A percentile compares a stretch with the other conserved stretches of the same genome.
phyloP scores from a whole-genome alignment of 2,113 vertebrate genomes.

The Strigops habroptila region DNA sequence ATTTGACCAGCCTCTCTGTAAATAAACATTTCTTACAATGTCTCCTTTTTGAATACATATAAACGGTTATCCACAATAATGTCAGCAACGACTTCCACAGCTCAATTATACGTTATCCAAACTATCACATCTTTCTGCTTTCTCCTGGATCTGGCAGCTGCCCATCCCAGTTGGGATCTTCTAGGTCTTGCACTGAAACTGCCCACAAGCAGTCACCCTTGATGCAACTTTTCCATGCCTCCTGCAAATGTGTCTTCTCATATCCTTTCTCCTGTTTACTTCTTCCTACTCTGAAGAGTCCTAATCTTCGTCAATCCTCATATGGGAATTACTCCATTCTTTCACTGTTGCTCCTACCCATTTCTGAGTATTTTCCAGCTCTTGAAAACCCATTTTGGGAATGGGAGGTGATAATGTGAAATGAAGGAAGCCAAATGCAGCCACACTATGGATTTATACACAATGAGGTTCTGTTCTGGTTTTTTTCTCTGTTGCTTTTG shows the following conservation, averaged over 20 bases:
- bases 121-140: rapidly evolving
- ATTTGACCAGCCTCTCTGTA: not conserved
- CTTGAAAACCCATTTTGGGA: not conserved
- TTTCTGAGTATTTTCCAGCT: not conserved
- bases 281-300: not conserved
- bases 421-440: not conserved
- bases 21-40: not conserved
- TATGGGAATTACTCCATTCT: not conserved
- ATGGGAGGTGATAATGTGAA: not conserved
- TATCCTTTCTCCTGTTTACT: not conserved
- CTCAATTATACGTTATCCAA: not conserved
- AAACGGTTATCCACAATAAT: not conserved
- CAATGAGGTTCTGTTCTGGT: not conserved
- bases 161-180: not conserved
- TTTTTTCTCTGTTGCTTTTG: not conserved
- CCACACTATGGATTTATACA: not conserved
- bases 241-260: rapidly evolving
- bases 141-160: not conserved
- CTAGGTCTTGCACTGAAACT: not conserved
- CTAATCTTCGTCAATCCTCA: not conserved
- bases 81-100: not conserved
- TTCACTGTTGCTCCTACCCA: not conserved
- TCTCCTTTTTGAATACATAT: not conserved
- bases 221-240: not conserved
- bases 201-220: not conserved